These are phyloP conservation scores for Lacerta agilis DNA, from an alignment of 2,797 vertebrate species.

Conservation along the genomic window DNA sequence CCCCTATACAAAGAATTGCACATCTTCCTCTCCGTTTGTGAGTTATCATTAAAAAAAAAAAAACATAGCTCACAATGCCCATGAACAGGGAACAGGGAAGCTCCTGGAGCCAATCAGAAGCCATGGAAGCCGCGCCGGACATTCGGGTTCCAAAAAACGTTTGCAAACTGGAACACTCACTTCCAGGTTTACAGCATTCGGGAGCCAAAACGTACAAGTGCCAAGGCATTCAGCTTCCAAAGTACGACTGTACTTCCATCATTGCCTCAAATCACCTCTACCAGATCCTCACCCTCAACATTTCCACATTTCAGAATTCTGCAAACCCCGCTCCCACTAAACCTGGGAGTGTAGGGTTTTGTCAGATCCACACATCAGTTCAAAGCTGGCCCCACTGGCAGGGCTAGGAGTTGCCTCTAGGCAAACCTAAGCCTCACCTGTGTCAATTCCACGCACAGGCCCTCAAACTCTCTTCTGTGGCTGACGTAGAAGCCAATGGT, in stretches of 20 bases:
- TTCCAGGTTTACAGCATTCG: too few relatives aligned
- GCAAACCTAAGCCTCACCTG: slow-evolving; percentile 74
- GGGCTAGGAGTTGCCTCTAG: background rate
- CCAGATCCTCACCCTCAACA: background rate
- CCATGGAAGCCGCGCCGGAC: fast-evolving
- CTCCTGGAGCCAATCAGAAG: background rate
- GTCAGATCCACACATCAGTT: background rate
- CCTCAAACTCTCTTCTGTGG: slow-evolving; percentile 86
- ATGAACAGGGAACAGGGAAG: background rate
- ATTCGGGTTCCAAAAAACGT: too few relatives aligned
- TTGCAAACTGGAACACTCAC: too few relatives aligned
- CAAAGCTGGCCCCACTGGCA: too few relatives aligned
- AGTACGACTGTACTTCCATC: background rate
- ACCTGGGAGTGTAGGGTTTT: background rate
- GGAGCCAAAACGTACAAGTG: too few relatives aligned
- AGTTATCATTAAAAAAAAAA: background rate
- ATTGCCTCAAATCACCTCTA: background rate
- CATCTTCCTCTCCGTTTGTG: background rate
- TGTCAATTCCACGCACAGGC: slow-evolving; percentile 83
- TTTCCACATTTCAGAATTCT: background rate
- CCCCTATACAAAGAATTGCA: background rate
- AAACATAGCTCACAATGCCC: background rate
- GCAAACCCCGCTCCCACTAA: background rate
- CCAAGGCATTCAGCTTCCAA: too few relatives aligned
- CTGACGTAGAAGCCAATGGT: slow-evolving; percentile 92